Evolutionary conservation across 2,888 invertebrate genomes (phyloP).

Genomic region (Hemaris fuciformis): DNA sequence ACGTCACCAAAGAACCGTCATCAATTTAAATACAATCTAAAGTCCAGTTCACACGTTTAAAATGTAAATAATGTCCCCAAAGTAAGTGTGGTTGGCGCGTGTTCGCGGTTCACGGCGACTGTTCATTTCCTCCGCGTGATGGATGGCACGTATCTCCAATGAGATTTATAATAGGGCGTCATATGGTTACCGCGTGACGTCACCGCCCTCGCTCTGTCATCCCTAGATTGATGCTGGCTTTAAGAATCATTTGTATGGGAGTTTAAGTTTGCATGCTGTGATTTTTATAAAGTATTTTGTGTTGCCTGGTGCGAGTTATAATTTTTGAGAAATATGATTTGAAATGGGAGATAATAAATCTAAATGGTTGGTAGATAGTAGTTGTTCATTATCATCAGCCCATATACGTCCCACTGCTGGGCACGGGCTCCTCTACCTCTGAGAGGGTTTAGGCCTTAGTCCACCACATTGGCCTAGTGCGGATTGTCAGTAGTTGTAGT

Average conservation of each 20-base stretch:
- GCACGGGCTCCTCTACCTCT: too few relatives aligned
- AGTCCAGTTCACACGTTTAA: conserved; percentile 1
- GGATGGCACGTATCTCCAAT: conserved; percentile 77
- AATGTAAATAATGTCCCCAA: not conserved
- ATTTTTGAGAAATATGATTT: too few relatives aligned
- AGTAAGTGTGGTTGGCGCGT: not conserved
- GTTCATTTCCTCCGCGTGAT: conserved; percentile 78
- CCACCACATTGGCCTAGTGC: too few relatives aligned
- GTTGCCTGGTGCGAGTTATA: too few relatives aligned
- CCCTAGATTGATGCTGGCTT: not conserved
- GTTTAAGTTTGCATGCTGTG: not conserved
- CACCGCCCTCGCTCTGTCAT: conserved; percentile 14
- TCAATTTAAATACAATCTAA: not conserved
- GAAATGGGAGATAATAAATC: too few relatives aligned
- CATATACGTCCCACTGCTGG: too few relatives aligned
- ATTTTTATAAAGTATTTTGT: not conserved
- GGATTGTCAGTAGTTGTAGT: too few relatives aligned
- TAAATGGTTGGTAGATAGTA: too few relatives aligned
- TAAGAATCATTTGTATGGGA: not conserved
- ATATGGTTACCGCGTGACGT: conserved; percentile 58
- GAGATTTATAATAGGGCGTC: conserved; percentile 79
- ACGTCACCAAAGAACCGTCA: too few relatives aligned
- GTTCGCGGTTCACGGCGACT: conserved; percentile 36
- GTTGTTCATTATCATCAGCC: too few relatives aligned
- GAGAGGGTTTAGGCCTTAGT: too few relatives aligned